phyloP scores from a whole-genome alignment of 2,113 vertebrate species.

The Pteruthius melanotis region DNA sequence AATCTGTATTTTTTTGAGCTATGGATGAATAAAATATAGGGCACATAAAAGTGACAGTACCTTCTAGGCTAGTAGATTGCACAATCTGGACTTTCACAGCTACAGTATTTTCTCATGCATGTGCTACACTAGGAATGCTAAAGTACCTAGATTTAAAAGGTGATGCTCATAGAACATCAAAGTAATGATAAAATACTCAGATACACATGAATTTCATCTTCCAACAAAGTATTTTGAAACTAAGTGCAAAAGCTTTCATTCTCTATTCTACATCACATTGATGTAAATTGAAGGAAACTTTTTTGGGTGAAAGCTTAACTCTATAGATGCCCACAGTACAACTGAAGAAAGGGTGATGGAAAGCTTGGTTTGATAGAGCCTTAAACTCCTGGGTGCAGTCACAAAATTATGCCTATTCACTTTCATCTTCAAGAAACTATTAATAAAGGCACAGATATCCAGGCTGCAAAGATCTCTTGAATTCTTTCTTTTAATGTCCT shows the following conservation, averaged over 20 bases:
- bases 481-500: background rate
- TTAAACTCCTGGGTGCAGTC: background rate
- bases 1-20: slow-evolving; percentile 29
- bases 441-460: background rate
- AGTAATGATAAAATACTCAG: background rate
- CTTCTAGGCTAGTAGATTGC: slow-evolving; percentile 36
- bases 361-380: background rate
- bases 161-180: background rate
- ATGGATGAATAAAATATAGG: slow-evolving; percentile 34
- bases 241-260: background rate
- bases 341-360: background rate
- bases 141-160: slow-evolving; percentile 24
- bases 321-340: background rate
- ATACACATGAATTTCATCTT: background rate
- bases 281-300: background rate
- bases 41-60: slow-evolving; percentile 15
- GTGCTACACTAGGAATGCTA: background rate
- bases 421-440: background rate
- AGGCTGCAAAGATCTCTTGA: background rate
- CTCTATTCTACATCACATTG: background rate
- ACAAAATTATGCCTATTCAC: background rate
- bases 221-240: background rate
- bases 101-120: slow-evolving; percentile 15
- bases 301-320: background rate
- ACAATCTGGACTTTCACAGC: slow-evolving; percentile 38